These are phyloP conservation scores for Esox lucius DNA, from an alignment of 2,797 vertebrate genomes.

Conservation along the genomic window DNA sequence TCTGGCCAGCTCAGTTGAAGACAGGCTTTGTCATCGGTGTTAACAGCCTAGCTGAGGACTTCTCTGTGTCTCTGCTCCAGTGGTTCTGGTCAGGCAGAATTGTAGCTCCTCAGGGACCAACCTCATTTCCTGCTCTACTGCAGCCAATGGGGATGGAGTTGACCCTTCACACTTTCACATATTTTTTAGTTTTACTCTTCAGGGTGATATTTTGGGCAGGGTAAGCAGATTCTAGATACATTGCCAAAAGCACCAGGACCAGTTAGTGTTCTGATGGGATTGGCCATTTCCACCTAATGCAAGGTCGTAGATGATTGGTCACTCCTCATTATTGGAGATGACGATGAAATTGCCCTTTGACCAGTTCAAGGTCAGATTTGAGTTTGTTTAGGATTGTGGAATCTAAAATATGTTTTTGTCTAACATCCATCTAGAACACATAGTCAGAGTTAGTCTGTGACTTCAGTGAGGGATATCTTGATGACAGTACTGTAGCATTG, in stretches of 20 bases:
- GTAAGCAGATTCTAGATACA: background rate
- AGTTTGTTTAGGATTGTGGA: background rate
- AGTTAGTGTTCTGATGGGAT: background rate
- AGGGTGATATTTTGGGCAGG: background rate
- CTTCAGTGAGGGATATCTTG: background rate
- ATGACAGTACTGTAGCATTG: background rate
- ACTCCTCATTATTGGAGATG: background rate
- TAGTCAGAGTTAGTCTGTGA: background rate
- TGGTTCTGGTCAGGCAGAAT: background rate
- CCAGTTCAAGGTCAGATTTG: background rate
- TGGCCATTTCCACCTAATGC: background rate
- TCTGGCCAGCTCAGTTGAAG: background rate
- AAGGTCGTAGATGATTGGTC: background rate
- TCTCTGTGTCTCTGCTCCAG: conserved; percentile 3
- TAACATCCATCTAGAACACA: background rate
- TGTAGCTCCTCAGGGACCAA: background rate
- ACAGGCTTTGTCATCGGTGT: conserved; percentile 6
- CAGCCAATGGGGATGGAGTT: background rate
- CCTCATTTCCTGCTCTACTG: conserved; percentile 4
- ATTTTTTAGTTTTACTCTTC: background rate
- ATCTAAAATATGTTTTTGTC: background rate
- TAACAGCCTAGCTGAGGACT: background rate
- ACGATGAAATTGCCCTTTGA: background rate
- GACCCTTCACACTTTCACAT: background rate
- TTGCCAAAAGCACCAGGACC: background rate